Base-by-base conservation (phyloP, 2,888 invertebrate genomes). In the Caenorhabditis wallacei region DNA sequence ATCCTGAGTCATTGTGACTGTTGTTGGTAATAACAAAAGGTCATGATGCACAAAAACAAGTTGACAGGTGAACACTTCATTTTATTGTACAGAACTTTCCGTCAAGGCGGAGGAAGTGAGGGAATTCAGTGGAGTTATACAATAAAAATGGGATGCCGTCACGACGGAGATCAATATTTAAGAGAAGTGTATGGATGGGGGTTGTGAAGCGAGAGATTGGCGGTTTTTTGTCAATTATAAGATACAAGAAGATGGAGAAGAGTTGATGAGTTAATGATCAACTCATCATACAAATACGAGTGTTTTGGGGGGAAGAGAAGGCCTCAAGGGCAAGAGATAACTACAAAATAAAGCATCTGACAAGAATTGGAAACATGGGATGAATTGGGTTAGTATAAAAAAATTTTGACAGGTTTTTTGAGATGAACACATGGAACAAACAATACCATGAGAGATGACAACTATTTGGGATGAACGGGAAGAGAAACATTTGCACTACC, bases 401-500 rank as follows among this genome's bases (percentile, higher is more conserved):
- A 37, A n/a, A 37, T 11, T 46, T 63, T 46, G 70, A 70, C 43
- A 48, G 46, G 46, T n/a, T 24, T 56, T n/a, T n/a, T 43, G 43
- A 43, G 2, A 43, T 8, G 43, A 43, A 20, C 20, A 26, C 4
- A 13, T 7, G 26, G 35, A 63, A 30, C 63, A 37, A n/a, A 56
- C 56, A 64, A 26, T 74, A 56, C 72, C 26, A 11, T 30, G 16
- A 30, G 43, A 66, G n/a, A 68, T 76, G 76, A 76, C 76, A 76
- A 68, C 68, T 76, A 69, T 26, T 51, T 54, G 48, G 35, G 37
- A 56, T 40, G 10, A 46, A 63, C 43, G n/a, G 48, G 48, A 57
- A 26, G n/a, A 46, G 48, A 57, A 26, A 76, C 59, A 68, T 59
- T 76, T 76, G 75, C 54, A 76, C 75, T 76, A 68, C 37, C 46